These are phyloP conservation scores for Molorchus minor DNA, from an alignment of 2,888 invertebrate species.

Conservation along the genomic window DNA sequence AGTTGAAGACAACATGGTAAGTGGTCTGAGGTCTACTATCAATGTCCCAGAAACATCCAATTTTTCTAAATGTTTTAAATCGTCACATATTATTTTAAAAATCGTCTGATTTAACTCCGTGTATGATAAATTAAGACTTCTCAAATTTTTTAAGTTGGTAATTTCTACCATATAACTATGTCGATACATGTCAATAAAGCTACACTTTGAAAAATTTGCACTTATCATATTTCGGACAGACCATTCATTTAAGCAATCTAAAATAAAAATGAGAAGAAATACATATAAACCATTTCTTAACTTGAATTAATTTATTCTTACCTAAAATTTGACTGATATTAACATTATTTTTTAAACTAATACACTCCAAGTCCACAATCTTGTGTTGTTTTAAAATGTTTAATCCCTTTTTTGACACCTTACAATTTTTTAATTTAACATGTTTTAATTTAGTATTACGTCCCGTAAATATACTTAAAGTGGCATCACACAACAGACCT, in stretches of 20 bases:
- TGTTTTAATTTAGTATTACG: constrained; percentile 68
- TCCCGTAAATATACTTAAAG: constrained; percentile 66
- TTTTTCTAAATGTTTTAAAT: constrained; percentile 70
- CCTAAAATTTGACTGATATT: constrained; percentile 62
- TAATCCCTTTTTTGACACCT: constrained; percentile 68
- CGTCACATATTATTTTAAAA: constrained; percentile 72
- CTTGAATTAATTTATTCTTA: constrained; percentile 34
- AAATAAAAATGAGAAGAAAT: constrained; percentile 36
- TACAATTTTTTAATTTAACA: constrained; percentile 69
- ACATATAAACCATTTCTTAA: constrained; percentile 2
- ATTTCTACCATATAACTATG: constrained; percentile 65
- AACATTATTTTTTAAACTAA: constrained; percentile 69
- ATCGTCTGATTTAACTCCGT: constrained; percentile 75
- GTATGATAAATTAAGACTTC: constrained; percentile 70
- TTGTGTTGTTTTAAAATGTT: constrained; percentile 71
- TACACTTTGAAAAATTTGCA: constrained; percentile 70
- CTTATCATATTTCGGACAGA: constrained; percentile 69
- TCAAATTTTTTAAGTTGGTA: constrained; percentile 69
- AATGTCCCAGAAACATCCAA: constrained; percentile 73
- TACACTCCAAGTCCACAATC: constrained; percentile 69
- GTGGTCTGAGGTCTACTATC: constrained; percentile 70
- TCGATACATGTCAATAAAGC: constrained; percentile 68
- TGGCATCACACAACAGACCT: constrained; percentile 68
- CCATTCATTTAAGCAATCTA: constrained; percentile 73
- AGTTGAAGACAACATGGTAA: constrained; percentile 67